These are phyloP conservation scores for Papilio aristodemus DNA, from an alignment of 1,140 invertebrate species.

Conservation along the genomic window DNA sequence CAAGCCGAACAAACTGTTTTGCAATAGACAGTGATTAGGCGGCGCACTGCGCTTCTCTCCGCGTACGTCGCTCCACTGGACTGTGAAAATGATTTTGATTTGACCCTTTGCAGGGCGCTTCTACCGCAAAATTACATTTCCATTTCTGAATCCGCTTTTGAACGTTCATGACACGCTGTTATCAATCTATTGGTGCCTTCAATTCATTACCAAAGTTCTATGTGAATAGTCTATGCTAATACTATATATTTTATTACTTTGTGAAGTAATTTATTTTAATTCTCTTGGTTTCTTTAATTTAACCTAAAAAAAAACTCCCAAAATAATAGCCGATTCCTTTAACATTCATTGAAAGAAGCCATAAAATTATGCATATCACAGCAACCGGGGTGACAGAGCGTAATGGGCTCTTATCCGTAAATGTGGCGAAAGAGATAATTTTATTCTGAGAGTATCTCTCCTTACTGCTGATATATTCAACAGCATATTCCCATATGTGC, in stretches of 20 bases:
- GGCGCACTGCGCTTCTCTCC: slow-evolving; percentile 37
- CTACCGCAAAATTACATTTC: slow-evolving; percentile 77
- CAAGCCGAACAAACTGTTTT: slow-evolving; percentile 26
- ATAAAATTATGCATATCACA: slow-evolving; percentile 21
- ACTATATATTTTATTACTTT: not conserved
- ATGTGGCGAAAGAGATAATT: slow-evolving; percentile 76
- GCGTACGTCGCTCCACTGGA: slow-evolving; percentile 68
- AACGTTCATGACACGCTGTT: slow-evolving; percentile 49
- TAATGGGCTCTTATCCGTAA: slow-evolving; percentile 55
- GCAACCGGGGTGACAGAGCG: slow-evolving; percentile 35
- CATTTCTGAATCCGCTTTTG: slow-evolving; percentile 60
- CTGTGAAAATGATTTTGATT: slow-evolving; percentile 80
- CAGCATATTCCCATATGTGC: slow-evolving; percentile 80
- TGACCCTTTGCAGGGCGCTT: slow-evolving; percentile 74
- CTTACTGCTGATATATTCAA: slow-evolving; percentile 78
- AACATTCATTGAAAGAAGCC: not conserved
- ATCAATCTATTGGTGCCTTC: slow-evolving; percentile 21
- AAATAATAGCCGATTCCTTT: slow-evolving; percentile 2
- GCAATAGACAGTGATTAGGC: slow-evolving; percentile 33
- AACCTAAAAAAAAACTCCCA: not conserved
- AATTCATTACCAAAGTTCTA: slow-evolving; percentile 25
- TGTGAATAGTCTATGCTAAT: not conserved
- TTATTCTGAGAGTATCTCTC: slow-evolving; percentile 76
- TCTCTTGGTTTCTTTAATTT: too few relatives aligned
- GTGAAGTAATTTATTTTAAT: too few relatives aligned